Conservation (phyloP, 2,888 invertebrate species). For the Eristalinus aeneus region DNA sequence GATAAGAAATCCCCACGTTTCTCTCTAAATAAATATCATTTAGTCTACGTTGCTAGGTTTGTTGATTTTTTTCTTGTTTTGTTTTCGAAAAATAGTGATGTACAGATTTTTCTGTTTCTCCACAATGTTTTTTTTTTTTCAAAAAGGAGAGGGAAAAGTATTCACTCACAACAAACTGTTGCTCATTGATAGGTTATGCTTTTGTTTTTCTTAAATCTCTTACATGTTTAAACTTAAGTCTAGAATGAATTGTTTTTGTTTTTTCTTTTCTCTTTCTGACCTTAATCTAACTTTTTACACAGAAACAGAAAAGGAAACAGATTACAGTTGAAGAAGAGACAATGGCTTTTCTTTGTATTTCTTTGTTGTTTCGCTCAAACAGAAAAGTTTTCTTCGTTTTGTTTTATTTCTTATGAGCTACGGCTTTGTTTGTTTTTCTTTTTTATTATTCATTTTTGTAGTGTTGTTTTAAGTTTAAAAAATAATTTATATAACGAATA, state of each 20-base stretch:
- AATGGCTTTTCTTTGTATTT: background rate
- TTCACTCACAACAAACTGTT: conserved; percentile 2
- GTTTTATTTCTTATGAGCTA: conserved; percentile 43
- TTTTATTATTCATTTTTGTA: conserved; percentile 7
- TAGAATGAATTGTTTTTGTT: background rate
- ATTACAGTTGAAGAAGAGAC: background rate
- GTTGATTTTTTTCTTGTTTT: conserved; percentile 17
- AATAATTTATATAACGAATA: conserved; percentile 69
- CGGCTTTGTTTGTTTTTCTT: conserved; percentile 14
- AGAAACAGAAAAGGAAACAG: conserved; percentile 33
- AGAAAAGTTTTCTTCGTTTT: background rate
- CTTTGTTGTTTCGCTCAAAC: background rate
- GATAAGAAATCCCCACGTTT: conserved; percentile 39
- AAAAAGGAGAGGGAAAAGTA: conserved; percentile 14
- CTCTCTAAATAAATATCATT: conserved; percentile 65
- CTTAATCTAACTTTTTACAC: conserved; percentile 63
- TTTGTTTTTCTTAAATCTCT: conserved; percentile 12
- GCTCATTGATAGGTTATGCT: background rate
- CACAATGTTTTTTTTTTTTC: conserved; percentile 15
- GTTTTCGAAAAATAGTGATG: conserved; percentile 53
- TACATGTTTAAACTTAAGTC: conserved; percentile 15
- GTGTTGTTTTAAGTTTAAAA: conserved; percentile 44
- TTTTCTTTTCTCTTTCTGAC: conserved; percentile 1
- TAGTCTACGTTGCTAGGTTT: conserved; percentile 47
- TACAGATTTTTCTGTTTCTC: conserved; percentile 23